Percentiles rank a stretch among this genome's conserved stretches.
These are phyloP conservation scores for Leucozona laternaria DNA, from an alignment of 2,888 invertebrate genomes.

Conservation along the genomic window DNA sequence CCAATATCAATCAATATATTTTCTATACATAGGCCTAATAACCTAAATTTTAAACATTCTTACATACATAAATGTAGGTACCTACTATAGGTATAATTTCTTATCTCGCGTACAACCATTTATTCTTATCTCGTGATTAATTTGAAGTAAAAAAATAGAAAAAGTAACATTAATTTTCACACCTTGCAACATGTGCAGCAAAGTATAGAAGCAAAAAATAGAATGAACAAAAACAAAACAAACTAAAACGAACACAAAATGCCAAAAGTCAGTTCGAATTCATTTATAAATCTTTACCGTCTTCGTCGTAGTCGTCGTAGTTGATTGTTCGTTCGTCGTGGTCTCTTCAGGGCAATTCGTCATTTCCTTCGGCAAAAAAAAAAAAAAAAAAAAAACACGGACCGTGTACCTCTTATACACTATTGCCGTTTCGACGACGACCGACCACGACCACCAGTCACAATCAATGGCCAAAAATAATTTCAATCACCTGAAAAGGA, in stretches of 20 bases:
- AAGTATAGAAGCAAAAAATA: slow-evolving; percentile 47
- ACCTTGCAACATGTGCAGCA: slow-evolving; percentile 68
- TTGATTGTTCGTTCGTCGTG: background rate
- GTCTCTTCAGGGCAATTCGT: slow-evolving; percentile 54
- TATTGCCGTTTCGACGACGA: background rate
- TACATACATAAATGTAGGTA: background rate
- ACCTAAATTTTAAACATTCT: slow-evolving; percentile 19
- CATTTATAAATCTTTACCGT: slow-evolving; percentile 52
- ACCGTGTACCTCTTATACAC: background rate
- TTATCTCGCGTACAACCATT: slow-evolving; percentile 6
- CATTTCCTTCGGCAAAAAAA: slow-evolving; percentile 57
- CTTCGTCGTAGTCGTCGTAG: slow-evolving; percentile 12
- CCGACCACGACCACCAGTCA: slow-evolving; percentile 18
- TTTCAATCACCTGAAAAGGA: slow-evolving; percentile 72
- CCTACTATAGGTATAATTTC: background rate
- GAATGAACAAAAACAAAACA: slow-evolving; percentile 27
- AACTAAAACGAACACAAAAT: slow-evolving; percentile 49
- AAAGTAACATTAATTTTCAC: slow-evolving; percentile 49
- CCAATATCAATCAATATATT: background rate
- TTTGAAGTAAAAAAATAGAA: slow-evolving; percentile 28
- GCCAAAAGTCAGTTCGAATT: slow-evolving; percentile 66
- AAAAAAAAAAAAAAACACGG: background rate
- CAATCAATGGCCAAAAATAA: slow-evolving; percentile 71
- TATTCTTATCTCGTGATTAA: slow-evolving; percentile 65
- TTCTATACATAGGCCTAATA: slow-evolving; percentile 1